Conservation (phyloP, 2,113 vertebrate species). For the Gorsachius goisagi region DNA sequence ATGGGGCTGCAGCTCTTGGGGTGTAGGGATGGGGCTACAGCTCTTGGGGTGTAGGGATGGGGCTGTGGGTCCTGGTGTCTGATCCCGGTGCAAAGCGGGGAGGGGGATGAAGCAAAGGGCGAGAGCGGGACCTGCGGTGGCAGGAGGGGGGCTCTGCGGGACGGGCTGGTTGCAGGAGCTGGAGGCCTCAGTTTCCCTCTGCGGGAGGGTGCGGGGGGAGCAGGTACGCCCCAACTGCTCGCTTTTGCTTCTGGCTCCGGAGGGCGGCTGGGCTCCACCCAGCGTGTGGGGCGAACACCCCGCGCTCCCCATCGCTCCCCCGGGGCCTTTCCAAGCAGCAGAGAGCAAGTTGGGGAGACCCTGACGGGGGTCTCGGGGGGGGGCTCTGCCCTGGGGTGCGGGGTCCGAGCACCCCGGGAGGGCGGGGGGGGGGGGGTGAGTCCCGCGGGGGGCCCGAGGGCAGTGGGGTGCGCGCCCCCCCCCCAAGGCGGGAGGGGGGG, state of each 20-base stretch:
- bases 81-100: neutral
- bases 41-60: too few relatives aligned
- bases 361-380: neutral
- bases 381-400: neutral
- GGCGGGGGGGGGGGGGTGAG: too few relatives aligned
- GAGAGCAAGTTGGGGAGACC: neutral
- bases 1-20: neutral
- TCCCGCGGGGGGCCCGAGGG: too few relatives aligned
- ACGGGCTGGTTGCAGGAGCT: rapidly evolving
- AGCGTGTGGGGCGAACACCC: neutral
- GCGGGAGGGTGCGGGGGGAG: neutral
- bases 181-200: neutral
- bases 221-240: rapidly evolving
- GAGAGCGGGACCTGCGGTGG: neutral
- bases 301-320: neutral
- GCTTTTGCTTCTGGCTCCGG: neutral
- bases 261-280: neutral
- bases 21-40: neutral
- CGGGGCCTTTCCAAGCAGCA: neutral
- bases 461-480: too few relatives aligned
- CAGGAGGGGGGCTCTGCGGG: neutral
- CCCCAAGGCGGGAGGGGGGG: too few relatives aligned
- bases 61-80: too few relatives aligned
- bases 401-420: neutral
- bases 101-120: neutral